These are phyloP conservation scores for Mesocentrotus franciscanus DNA, from an alignment of 53 echinoderm and acorn worm species.

Conservation along the genomic window DNA sequence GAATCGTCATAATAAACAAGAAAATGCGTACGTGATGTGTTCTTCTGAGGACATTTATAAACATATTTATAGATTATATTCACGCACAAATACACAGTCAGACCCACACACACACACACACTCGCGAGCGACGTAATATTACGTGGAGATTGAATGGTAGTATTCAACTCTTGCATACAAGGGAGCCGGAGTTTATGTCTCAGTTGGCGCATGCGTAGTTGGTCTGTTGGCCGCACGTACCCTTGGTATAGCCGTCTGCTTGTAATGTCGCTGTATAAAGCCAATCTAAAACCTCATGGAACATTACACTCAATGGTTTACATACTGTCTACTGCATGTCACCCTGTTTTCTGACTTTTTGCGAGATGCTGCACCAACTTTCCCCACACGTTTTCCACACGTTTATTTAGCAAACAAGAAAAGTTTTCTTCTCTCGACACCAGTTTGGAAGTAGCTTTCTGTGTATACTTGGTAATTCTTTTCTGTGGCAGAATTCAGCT, in stretches of 20 bases:
- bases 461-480: neutral
- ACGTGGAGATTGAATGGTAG: neutral
- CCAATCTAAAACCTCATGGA: slow-evolving; percentile 47
- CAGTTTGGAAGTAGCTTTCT: slow-evolving; percentile 1
- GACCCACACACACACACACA: slow-evolving; percentile 27
- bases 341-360: slow-evolving; percentile 27
- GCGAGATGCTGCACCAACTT: slow-evolving; percentile 24
- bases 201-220: slow-evolving; percentile 76
- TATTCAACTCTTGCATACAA: neutral
- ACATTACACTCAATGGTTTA: slow-evolving; percentile 51
- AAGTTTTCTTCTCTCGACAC: neutral
- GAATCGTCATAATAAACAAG: slow-evolving; percentile 57
- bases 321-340: neutral
- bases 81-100: slow-evolving; percentile 30
- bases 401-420: slow-evolving; percentile 22
- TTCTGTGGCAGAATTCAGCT: slow-evolving; percentile 11
- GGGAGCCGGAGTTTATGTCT: slow-evolving; percentile 1
- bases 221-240: slow-evolving; percentile 72
- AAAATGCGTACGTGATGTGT: slow-evolving; percentile 60
- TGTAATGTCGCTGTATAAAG: slow-evolving; percentile 58
- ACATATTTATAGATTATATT: slow-evolving; percentile 64
- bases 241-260: slow-evolving; percentile 64
- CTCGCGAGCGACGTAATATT: slow-evolving; percentile 54
- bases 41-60: slow-evolving; percentile 58
- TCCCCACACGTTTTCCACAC: slow-evolving; percentile 35